Conservation (phyloP, 2,797 vertebrate genomes). For the Hyperoplus lanceolatus region DNA sequence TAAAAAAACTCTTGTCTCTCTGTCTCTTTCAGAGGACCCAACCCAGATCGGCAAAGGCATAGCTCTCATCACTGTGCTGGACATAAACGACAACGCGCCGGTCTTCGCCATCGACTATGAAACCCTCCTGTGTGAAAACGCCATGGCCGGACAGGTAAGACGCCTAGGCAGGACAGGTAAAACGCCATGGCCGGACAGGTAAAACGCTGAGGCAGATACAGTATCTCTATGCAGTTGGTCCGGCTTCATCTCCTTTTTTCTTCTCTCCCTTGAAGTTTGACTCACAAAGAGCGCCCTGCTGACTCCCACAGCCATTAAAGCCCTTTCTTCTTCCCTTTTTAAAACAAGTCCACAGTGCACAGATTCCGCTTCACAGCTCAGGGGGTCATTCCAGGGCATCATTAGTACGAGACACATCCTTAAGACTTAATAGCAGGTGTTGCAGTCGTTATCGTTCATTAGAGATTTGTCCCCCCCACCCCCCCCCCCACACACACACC, state of each 20-base stretch:
- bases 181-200: constrained; percentile 92
- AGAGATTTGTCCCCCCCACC: constrained; percentile 54
- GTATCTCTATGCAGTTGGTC: constrained; percentile 24
- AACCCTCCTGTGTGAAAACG: constrained; percentile 93
- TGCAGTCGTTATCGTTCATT: constrained; percentile 64
- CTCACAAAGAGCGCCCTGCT: constrained; percentile 56
- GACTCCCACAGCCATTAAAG: constrained; percentile 70
- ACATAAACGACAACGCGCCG: constrained; percentile 97
- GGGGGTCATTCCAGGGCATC: constrained; percentile 60
- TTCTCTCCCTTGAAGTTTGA: constrained; percentile 54
- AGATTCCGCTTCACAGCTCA: constrained; percentile 44
- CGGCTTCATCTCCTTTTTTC: constrained; percentile 17
- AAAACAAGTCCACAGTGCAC: constrained; percentile 51
- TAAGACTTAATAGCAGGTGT: constrained; percentile 60
- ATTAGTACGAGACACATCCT: constrained; percentile 68
- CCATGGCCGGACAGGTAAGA: constrained; percentile 91
- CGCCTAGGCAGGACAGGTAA: constrained; percentile 58
- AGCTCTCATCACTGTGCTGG: constrained; percentile 91
- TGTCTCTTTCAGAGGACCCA: constrained; percentile 89
- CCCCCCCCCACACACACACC: too few species aligned
- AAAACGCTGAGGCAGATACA: constrained; percentile 43
- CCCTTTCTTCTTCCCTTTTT: constrained; percentile 47
- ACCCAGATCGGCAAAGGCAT: constrained; percentile 92
- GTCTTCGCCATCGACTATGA: constrained; percentile 96
- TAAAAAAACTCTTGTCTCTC: constrained; percentile 8